Percentiles rank a stretch among this genome's conserved stretches.
phyloP scores from a whole-genome alignment of 1,140 invertebrate genomes.

The Cydia pomonella region DNA sequence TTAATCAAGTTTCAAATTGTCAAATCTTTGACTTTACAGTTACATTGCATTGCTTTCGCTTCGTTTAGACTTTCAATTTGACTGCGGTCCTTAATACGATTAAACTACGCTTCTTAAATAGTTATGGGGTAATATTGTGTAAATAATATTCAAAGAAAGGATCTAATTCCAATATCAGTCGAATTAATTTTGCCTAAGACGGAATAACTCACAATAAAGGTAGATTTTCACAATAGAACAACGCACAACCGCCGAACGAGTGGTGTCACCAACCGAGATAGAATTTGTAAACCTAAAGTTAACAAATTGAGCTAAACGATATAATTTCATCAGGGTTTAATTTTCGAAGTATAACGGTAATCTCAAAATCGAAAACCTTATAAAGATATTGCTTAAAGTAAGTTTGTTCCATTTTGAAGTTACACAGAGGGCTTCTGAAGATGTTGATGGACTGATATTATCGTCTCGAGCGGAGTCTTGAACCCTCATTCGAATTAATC shows the following conservation, averaged over 20 bases:
- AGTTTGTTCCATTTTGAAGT: conserved; percentile 27
- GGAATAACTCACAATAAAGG: conserved; percentile 59
- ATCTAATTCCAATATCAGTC: conserved; percentile 47
- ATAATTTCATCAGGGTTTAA: conserved; percentile 28
- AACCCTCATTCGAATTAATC: neutral
- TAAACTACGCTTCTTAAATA: neutral
- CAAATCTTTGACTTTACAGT: neutral
- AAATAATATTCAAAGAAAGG: conserved; percentile 25
- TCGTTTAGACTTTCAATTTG: neutral
- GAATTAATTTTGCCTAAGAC: conserved; percentile 62
- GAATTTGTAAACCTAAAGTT: conserved; percentile 60
- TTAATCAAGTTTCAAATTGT: conserved; percentile 27
- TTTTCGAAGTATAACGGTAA: conserved; percentile 21
- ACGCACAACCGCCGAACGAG: conserved; percentile 66
- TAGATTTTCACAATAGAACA: conserved; percentile 59
- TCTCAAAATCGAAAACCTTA: neutral
- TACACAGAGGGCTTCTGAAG: conserved; percentile 9
- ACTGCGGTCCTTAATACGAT: conserved; percentile 10
- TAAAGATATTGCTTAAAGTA: conserved; percentile 26
- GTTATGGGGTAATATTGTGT: conserved; percentile 21
- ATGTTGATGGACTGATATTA: conserved; percentile 13
- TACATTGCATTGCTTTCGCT: conserved; percentile 13
- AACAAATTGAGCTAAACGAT: conserved; percentile 65
- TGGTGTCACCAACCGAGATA: conserved; percentile 45
- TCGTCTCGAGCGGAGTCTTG: neutral